Evolutionary conservation across 1,140 invertebrate species (phyloP).

Genomic region (Paraescarpia echinospica): DNA sequence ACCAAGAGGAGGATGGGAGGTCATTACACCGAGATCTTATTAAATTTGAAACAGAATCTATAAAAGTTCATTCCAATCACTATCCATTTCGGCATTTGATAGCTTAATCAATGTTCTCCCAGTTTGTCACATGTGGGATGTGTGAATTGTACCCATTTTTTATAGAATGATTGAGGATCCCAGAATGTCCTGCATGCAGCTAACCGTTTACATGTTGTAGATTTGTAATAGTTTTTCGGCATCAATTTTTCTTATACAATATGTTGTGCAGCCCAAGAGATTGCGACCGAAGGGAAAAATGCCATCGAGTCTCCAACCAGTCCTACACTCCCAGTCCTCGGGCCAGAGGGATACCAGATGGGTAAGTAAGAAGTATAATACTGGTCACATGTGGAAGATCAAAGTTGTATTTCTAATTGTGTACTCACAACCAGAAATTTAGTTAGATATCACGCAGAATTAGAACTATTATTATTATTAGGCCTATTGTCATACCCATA

Average conservation of each 20-base stretch:
- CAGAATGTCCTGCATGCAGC: background rate
- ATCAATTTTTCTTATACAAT: background rate
- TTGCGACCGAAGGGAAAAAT: conserved; percentile 93
- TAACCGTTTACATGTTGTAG: background rate
- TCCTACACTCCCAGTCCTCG: conserved; percentile 78
- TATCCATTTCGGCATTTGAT: too few relatives aligned
- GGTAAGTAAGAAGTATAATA: conserved; percentile 64
- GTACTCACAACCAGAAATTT: too few relatives aligned
- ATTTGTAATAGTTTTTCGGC: background rate
- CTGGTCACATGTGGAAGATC: too few relatives aligned
- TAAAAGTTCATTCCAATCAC: too few relatives aligned
- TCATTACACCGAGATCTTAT: background rate
- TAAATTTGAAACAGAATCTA: background rate
- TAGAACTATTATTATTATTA: too few relatives aligned
- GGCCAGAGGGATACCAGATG: conserved; percentile 88
- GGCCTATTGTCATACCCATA: too few relatives aligned
- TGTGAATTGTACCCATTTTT: too few relatives aligned
- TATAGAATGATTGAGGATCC: background rate
- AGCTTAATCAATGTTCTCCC: too few relatives aligned
- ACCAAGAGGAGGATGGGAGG: too few relatives aligned
- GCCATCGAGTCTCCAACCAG: conserved; percentile 93
- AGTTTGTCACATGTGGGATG: too few relatives aligned
- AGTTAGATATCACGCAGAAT: too few relatives aligned
- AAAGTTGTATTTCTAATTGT: too few relatives aligned
- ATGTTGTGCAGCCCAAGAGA: conserved; percentile 79